These are phyloP conservation scores for Aphelinus atriplicis DNA, from an alignment of 1,140 invertebrate species.

Conservation along the genomic window DNA sequence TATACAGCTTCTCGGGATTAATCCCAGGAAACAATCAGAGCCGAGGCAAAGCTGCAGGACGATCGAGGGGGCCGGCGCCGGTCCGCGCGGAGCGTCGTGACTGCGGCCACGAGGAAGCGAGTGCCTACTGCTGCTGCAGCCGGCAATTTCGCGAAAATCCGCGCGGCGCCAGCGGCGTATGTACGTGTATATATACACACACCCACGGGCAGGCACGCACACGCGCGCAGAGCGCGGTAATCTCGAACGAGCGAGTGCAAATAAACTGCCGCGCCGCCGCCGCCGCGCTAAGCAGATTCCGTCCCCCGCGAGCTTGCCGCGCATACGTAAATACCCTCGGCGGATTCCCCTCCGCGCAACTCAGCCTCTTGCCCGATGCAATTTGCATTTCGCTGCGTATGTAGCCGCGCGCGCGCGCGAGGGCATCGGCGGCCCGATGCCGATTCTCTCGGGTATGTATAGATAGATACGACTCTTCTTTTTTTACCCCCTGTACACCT, in stretches of 20 bases:
- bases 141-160: slow-evolving; percentile 12
- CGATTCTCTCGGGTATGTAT: neutral
- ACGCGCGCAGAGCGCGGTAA: neutral
- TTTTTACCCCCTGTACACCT: neutral
- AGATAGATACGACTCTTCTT: neutral
- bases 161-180: neutral
- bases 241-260: neutral
- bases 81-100: too few relatives aligned
- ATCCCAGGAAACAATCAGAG: too few relatives aligned
- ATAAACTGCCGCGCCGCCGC: neutral
- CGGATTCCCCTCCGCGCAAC: slow-evolving; percentile 7
- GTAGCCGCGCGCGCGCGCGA: neutral
- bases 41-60: too few relatives aligned
- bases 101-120: too few relatives aligned
- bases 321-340: slow-evolving; percentile 12
- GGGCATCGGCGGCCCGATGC: neutral
- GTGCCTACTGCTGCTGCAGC: neutral
- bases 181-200: too few relatives aligned
- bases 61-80: too few relatives aligned
- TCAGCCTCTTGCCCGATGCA: neutral
- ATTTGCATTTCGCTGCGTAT: slow-evolving; percentile 21
- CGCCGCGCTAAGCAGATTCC: slow-evolving; percentile 3
- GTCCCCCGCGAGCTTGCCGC: slow-evolving; percentile 8
- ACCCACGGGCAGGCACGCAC: too few relatives aligned
- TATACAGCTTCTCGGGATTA: too few relatives aligned